Conservation (phyloP, 2,113 vertebrate species). For the Nipponia nippon region DNA sequence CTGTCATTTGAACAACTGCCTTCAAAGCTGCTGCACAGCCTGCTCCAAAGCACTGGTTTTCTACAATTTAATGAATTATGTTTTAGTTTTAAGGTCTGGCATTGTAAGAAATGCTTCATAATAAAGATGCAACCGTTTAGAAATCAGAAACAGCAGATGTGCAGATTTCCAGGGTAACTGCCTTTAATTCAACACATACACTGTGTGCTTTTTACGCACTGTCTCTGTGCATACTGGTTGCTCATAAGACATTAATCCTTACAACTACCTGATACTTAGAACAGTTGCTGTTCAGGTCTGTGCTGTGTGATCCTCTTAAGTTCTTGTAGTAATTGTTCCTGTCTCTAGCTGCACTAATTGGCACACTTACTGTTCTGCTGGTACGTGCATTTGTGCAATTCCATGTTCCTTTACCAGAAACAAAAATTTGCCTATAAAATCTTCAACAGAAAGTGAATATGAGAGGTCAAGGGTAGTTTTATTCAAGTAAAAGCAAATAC, state of each 20-base stretch:
- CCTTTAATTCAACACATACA: neutral
- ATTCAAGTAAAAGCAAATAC: neutral
- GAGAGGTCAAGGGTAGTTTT: neutral
- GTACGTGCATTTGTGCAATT: neutral
- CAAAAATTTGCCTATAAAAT: neutral
- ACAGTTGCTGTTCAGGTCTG: neutral
- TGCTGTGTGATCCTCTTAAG: neutral
- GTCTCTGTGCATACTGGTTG: accelerated
- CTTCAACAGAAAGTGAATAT: neutral
- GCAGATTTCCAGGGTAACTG: neutral
- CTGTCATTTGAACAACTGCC: neutral
- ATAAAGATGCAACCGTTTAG: neutral
- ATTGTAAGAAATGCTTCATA: neutral
- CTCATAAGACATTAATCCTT: neutral
- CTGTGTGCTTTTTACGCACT: neutral
- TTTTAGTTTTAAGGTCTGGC: neutral
- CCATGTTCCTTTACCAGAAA: neutral
- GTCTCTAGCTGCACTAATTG: neutral
- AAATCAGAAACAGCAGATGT: neutral
- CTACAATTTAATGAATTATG: neutral
- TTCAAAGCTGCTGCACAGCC: neutral
- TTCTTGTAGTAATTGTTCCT: neutral
- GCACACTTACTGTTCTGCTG: neutral
- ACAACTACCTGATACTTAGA: neutral
- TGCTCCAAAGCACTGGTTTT: neutral